Evolutionary conservation across 2,797 vertebrate species (phyloP).

Genomic region (Spinus pinus): DNA sequence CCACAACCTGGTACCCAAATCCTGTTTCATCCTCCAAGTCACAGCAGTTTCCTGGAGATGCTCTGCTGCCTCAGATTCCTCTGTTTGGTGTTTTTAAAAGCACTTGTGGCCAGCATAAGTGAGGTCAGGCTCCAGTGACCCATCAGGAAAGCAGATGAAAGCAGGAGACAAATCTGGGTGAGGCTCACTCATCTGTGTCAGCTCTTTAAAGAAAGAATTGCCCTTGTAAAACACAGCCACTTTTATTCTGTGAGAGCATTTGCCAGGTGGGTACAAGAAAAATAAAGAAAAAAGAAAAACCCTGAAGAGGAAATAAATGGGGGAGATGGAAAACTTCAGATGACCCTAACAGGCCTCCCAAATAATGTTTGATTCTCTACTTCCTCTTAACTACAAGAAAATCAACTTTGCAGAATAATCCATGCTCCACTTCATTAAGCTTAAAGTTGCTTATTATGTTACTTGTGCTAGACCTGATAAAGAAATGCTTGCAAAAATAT

Average conservation of each 20-base stretch:
- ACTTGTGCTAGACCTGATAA: neutral
- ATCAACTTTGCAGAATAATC: neutral
- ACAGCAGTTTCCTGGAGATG: neutral
- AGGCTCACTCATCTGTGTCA: constrained; percentile 15
- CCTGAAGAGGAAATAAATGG: neutral
- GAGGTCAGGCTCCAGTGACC: constrained; percentile 23
- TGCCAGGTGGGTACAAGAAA: neutral
- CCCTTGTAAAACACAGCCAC: neutral
- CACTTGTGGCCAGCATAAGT: neutral
- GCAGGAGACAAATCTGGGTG: neutral
- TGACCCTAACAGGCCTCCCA: neutral
- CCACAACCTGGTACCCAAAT: neutral
- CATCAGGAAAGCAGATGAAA: neutral
- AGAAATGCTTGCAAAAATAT: neutral
- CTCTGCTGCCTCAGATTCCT: neutral
- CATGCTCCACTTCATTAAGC: neutral
- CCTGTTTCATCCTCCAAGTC: neutral
- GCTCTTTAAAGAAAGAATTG: neutral
- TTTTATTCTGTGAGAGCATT: neutral
- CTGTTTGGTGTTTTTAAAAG: neutral
- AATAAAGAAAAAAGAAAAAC: neutral
- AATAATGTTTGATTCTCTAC: neutral
- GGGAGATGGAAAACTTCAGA: neutral
- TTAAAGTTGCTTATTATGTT: neutral
- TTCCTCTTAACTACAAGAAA: neutral